These are phyloP conservation scores for Cosmia trapezina DNA, from an alignment of 2,888 invertebrate genomes.

Conservation along the genomic window DNA sequence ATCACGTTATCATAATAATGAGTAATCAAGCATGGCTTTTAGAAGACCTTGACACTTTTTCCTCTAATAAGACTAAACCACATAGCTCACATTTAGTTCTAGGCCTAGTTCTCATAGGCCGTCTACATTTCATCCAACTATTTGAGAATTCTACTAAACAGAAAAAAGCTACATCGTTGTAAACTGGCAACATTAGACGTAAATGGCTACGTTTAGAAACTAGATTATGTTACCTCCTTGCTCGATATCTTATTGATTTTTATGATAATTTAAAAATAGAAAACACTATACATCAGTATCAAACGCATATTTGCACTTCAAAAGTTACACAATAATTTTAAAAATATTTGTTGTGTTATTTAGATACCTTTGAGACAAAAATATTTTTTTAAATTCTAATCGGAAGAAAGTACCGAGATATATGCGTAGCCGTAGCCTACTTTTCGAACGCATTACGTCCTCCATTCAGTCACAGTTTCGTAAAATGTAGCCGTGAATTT, in stretches of 20 bases:
- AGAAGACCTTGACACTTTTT: neutral
- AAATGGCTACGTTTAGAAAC: constrained; percentile 68
- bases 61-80: neutral
- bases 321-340: constrained; percentile 55
- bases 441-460: constrained; percentile 73
- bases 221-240: constrained; percentile 54
- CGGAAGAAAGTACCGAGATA: constrained; percentile 59
- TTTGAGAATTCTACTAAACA: constrained; percentile 52
- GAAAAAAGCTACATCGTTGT: constrained; percentile 19
- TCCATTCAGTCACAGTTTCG: constrained; percentile 77
- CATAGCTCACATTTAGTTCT: neutral
- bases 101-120: neutral
- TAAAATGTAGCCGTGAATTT: constrained; percentile 82
- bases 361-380: constrained; percentile 57
- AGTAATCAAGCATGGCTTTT: neutral
- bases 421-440: constrained; percentile 65
- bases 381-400: constrained; percentile 62
- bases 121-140: neutral
- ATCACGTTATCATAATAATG: neutral
- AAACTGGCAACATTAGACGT: constrained; percentile 61
- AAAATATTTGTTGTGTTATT: constrained; percentile 60
- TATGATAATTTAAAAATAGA: constrained; percentile 61
- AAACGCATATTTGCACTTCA: constrained; percentile 53
- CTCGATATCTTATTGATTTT: constrained; percentile 55
- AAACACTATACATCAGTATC: constrained; percentile 52